Evolutionary conservation across 1,140 invertebrate species (phyloP), one percentile per base, ranked within the genome.

Genomic region (Stenopsyche tienmushanensis): DNA sequence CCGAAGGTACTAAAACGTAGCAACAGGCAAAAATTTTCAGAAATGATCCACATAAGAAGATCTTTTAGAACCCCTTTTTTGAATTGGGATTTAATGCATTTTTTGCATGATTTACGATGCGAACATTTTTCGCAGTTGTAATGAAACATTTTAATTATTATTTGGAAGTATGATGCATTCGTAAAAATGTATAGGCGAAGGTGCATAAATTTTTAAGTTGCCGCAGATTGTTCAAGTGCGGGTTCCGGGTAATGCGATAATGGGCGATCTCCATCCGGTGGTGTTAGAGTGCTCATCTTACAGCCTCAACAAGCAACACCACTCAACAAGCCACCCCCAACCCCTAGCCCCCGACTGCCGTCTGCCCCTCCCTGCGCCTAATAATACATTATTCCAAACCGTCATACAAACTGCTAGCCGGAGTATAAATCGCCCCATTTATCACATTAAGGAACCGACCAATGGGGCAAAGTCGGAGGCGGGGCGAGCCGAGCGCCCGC

Each of bases 341-440:
- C 13, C 24, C 18, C 13, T 21, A n/a, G n/a, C n/a, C 13, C 29
- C 45, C 23, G 13, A 3, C 18, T 42, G n/a, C 26, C 25, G 20
- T 10, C 1, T 26, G 17, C 45, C 45, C 45, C 44, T 18, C 1
- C 7, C 23, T 13, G 23, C 60, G 24, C 25, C 60, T 62, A 62
- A 65, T 65, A 65, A 65, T 65, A 65, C 63, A 65, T 65, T 65
- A 65, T 65, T 65, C 63, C n/a, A n/a, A 47, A 47, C 41, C 57
- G 57, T 60, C 57, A 47, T 47, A 60, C 57, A 60, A 60, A 47
- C 57, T 57, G 53, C 53, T 42, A 2, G 29, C 50, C 62, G 55
- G 53, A 47, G 62, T 57, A 68, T 68, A 68, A 68, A 68, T 68
- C 66, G 57, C 62, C 66, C 66, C 57, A 68, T 68, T 68, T 68